These are phyloP conservation scores for Narcine bancroftii DNA, from an alignment of 2,113 vertebrate genomes.

Conservation along the genomic window DNA sequence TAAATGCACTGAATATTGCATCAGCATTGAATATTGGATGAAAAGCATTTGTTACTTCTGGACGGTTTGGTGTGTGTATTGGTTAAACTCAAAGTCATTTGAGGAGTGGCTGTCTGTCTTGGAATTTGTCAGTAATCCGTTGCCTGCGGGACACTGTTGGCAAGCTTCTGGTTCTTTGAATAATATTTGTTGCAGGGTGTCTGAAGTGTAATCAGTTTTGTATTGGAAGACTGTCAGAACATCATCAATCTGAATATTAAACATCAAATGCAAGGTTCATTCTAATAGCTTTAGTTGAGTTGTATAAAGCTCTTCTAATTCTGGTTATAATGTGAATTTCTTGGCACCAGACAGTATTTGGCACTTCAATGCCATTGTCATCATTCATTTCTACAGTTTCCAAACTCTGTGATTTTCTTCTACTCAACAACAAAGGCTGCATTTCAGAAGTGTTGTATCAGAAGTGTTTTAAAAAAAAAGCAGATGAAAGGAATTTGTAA, in stretches of 20 bases:
- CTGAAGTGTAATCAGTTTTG: constrained; percentile 28
- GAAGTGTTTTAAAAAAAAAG: neutral
- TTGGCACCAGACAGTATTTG: neutral
- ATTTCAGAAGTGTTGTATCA: neutral
- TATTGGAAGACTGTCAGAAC: constrained; percentile 20
- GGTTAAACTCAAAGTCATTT: neutral
- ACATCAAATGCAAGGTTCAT: neutral
- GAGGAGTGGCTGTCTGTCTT: constrained; percentile 9
- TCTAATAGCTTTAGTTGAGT: constrained; percentile 4
- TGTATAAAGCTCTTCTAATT: neutral
- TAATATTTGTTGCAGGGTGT: constrained; percentile 25
- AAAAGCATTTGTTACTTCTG: neutral
- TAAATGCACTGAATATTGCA: neutral
- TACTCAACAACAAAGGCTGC: neutral
- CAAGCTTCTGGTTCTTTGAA: constrained; percentile 19
- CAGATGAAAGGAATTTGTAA: neutral
- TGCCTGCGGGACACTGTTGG: constrained; percentile 7
- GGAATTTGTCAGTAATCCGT: constrained; percentile 25
- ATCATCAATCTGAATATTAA: constrained; percentile 27
- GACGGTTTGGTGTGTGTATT: neutral
- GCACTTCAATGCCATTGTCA: neutral
- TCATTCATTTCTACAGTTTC: neutral
- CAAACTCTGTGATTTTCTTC: neutral
- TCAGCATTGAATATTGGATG: neutral
- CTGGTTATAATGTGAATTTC: constrained; percentile 1